A percentile compares a stretch with the other conserved stretches of the same genome.
Evolutionary conservation across 2,888 invertebrate genomes (phyloP).

Genomic region (Charanyca ferruginea): DNA sequence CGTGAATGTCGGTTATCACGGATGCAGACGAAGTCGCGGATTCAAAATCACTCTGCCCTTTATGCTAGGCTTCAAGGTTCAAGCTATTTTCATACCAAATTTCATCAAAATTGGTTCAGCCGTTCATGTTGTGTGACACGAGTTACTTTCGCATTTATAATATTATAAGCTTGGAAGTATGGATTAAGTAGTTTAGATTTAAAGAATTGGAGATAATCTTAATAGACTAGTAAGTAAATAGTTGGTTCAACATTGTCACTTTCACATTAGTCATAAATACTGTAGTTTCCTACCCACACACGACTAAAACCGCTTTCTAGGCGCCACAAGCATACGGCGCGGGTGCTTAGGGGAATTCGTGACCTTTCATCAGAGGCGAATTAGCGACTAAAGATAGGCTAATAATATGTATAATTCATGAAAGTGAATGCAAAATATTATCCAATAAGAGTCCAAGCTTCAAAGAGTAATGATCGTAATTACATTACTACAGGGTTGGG

Average conservation of each 20-base stretch:
- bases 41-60: too few species aligned
- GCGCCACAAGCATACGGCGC: slow-evolving; percentile 27
- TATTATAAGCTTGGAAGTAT: too few species aligned
- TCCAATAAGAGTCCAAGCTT: not conserved
- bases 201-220: slow-evolving; percentile 11
- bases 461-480: not conserved
- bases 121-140: too few species aligned
- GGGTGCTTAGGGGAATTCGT: slow-evolving; percentile 5
- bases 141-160: too few species aligned
- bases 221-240: slow-evolving; percentile 27
- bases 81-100: too few species aligned
- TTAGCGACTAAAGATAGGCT: not conserved
- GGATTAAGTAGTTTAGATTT: too few species aligned
- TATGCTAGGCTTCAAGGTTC: too few species aligned
- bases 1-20: too few species aligned
- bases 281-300: slow-evolving; percentile 31
- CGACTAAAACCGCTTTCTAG: slow-evolving; percentile 47
- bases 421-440: not conserved
- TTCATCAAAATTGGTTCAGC: too few species aligned
- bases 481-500: not conserved
- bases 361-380: slow-evolving; percentile 19
- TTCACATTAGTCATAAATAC: slow-evolving; percentile 46
- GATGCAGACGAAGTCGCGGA: too few species aligned
- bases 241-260: slow-evolving; percentile 28
- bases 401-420: not conserved